Conservation (phyloP, 2,888 invertebrate genomes). For the Philonicus albiceps region DNA sequence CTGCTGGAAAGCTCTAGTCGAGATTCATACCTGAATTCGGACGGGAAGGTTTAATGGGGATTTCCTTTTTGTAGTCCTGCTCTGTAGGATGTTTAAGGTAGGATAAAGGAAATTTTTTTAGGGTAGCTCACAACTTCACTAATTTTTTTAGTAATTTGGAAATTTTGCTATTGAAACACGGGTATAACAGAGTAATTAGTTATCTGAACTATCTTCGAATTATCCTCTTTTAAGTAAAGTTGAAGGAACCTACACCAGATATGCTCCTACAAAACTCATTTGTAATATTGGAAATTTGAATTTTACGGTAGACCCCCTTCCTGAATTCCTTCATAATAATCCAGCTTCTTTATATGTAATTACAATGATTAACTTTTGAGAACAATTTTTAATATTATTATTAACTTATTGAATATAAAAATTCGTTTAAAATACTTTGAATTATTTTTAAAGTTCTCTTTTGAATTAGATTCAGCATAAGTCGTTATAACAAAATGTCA, state of each 20-base stretch:
- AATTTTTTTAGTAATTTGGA: no score
- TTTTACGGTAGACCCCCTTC: no score
- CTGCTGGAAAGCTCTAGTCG: constrained; percentile 1
- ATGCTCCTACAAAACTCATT: neutral
- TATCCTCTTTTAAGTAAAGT: neutral
- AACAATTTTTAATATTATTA: no score
- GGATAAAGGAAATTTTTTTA: neutral
- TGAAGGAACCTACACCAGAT: neutral
- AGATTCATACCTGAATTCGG: neutral
- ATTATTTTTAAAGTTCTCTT: no score
- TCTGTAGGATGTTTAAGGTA: neutral
- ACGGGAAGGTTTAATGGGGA: neutral
- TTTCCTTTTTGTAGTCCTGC: neutral
- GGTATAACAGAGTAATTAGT: neutral
- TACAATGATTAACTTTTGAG: no score
- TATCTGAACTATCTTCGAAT: neutral
- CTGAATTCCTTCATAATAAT: no score
- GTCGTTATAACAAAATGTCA: no score
- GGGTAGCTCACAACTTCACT: neutral
- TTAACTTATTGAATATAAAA: no score
- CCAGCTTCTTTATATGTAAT: no score
- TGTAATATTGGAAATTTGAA: no score
- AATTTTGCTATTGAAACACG: neutral
- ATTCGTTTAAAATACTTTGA: no score
- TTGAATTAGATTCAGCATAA: no score